Percentiles rank a stretch among this genome's conserved stretches.
phyloP scores from a whole-genome alignment of 2,888 invertebrate genomes.

The Carpatolechia fugitivella region DNA sequence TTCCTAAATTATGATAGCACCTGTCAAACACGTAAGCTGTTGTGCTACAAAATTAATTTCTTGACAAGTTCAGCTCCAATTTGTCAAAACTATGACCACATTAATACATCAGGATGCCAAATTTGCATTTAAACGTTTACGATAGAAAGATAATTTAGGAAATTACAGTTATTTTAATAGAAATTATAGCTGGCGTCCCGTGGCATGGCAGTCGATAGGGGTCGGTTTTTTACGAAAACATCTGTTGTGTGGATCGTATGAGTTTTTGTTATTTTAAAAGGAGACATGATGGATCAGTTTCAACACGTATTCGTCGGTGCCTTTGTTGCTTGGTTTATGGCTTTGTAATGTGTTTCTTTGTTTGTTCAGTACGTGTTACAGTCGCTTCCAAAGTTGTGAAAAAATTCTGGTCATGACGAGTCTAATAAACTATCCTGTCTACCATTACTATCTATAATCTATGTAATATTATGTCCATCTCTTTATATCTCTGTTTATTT shows the following conservation, averaged over 20 bases:
- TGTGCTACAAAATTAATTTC: conserved; percentile 46
- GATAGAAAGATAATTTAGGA: conserved; percentile 62
- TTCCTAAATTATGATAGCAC: conserved; percentile 20
- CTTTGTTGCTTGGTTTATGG: conserved; percentile 76
- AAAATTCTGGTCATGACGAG: conserved; percentile 27
- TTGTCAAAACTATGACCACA: conserved; percentile 64
- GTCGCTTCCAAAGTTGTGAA: conserved; percentile 56
- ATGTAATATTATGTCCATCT: too few species aligned
- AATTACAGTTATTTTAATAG: conserved; percentile 72
- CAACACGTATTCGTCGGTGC: conserved; percentile 75
- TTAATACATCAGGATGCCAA: conserved; percentile 62
- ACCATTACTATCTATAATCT: not conserved
- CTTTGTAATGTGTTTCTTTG: conserved; percentile 78
- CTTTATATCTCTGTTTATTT: too few species aligned
- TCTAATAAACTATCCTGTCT: not conserved
- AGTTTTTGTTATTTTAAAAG: conserved; percentile 77
- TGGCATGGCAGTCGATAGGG: conserved; percentile 55
- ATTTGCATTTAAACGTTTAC: conserved; percentile 73
- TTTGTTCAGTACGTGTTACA: conserved; percentile 72
- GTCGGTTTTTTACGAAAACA: conserved; percentile 71
- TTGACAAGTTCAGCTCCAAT: conserved; percentile 47
- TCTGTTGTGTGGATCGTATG: conserved; percentile 73
- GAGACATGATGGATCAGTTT: conserved; percentile 80
- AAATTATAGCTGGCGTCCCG: conserved; percentile 56
- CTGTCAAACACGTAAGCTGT: conserved; percentile 25